Evolutionary conservation across 1,140 invertebrate genomes (phyloP).

Genomic region (Cecropterus lyciades): DNA sequence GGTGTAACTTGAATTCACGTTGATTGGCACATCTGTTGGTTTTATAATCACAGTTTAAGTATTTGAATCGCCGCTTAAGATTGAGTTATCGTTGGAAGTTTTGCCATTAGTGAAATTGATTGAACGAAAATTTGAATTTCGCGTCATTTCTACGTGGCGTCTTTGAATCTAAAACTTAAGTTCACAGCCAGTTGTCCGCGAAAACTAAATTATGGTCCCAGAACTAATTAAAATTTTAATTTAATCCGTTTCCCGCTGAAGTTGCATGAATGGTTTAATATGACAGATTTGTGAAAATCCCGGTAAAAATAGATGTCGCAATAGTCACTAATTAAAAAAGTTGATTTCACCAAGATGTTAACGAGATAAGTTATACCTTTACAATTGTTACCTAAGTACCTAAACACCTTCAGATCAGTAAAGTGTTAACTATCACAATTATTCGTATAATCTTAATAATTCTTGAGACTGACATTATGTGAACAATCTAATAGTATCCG

Average conservation of each 20-base stretch:
- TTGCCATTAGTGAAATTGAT: slow-evolving; percentile 4
- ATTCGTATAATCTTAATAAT: no score
- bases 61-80: slow-evolving; percentile 13
- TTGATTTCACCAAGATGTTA: no score
- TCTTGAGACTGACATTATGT: no score
- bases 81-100: slow-evolving; percentile 6
- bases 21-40: slow-evolving; percentile 28
- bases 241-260: neutral
- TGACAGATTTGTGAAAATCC: neutral
- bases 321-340: no score
- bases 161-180: neutral
- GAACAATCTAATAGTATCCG: no score
- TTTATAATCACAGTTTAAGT: slow-evolving; percentile 15
- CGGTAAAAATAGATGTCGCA: no score
- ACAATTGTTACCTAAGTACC: no score
- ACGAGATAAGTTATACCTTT: no score
- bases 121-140: neutral
- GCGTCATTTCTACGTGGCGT: neutral
- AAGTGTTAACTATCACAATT: no score
- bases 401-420: no score
- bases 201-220: neutral
- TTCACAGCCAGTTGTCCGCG: neutral
- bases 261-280: neutral
- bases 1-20: slow-evolving; percentile 6
- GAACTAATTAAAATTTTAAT: neutral